Percentiles rank a stretch among this genome's conserved stretches.
phyloP scores from a whole-genome alignment of 2,797 vertebrate species.

The Anas bernieri region DNA sequence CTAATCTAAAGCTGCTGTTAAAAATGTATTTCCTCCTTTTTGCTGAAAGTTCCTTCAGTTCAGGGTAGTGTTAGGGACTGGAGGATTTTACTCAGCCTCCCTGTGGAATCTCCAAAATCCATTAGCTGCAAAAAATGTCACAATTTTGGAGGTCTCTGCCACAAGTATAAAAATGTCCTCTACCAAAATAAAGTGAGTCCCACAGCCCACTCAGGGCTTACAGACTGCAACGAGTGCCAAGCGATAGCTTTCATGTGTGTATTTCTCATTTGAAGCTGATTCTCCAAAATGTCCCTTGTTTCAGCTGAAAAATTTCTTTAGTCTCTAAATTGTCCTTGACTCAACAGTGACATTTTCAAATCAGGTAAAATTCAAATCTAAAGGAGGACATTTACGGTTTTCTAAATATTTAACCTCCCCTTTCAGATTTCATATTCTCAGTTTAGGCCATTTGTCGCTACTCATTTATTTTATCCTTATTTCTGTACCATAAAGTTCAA shows the following conservation, averaged over 20 bases:
- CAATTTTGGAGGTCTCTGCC: not conserved
- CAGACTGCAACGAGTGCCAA: not conserved
- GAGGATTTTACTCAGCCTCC: not conserved
- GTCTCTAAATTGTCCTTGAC: slow-evolving; percentile 34
- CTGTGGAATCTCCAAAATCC: not conserved
- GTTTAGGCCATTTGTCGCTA: slow-evolving; percentile 54
- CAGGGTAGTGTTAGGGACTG: not conserved
- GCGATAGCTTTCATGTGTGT: not conserved
- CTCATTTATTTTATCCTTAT: slow-evolving; percentile 74
- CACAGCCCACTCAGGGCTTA: not conserved
- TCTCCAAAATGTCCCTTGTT: slow-evolving; percentile 20
- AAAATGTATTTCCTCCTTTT: not conserved
- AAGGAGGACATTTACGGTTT: not conserved
- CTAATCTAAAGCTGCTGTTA: not conserved
- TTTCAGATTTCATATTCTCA: slow-evolving; percentile 48
- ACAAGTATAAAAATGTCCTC: not conserved
- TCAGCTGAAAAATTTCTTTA: not conserved
- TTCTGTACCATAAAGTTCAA: slow-evolving; percentile 72
- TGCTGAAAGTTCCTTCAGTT: not conserved
- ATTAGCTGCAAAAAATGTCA: not conserved
- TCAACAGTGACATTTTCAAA: slow-evolving; percentile 24
- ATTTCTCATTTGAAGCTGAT: slow-evolving; percentile 1
- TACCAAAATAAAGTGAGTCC: not conserved
- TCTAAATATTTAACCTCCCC: slow-evolving; percentile 45
- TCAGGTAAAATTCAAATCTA: not conserved